phyloP scores from a whole-genome alignment of 2,888 invertebrate genomes.

The Harpalus rubripes region DNA sequence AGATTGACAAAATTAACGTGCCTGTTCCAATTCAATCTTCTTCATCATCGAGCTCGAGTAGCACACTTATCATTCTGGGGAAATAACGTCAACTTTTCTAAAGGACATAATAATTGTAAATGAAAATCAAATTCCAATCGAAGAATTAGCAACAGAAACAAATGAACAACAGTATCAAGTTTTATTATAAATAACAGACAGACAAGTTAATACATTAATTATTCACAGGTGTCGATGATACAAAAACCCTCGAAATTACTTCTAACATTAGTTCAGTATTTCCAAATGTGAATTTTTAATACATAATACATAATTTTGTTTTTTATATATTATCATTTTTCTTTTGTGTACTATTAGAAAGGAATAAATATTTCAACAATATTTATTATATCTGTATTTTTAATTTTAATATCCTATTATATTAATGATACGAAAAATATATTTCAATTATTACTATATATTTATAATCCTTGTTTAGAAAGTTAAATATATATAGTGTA shows the following conservation, averaged over 20 bases:
- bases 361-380: too few relatives aligned
- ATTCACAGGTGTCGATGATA: conserved; percentile 8
- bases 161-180: background rate
- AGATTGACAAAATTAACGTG: background rate
- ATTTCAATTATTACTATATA: too few relatives aligned
- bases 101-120: background rate
- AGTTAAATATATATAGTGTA: too few relatives aligned
- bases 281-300: too few relatives aligned
- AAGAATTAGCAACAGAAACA: background rate
- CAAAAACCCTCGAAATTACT: background rate
- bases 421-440: too few relatives aligned
- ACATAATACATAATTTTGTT: too few relatives aligned
- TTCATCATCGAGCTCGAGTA: background rate
- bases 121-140: background rate
- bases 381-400: too few relatives aligned
- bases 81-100: conserved; percentile 5
- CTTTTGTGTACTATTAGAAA: too few relatives aligned
- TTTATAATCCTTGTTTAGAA: too few relatives aligned
- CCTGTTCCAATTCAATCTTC: background rate
- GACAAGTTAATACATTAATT: background rate
- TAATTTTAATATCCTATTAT: too few relatives aligned
- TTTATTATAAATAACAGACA: background rate
- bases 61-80: conserved; percentile 3
- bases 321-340: too few relatives aligned
- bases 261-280: background rate